Conservation (phyloP, 2,888 invertebrate genomes). For the Ceramica pisi region DNA sequence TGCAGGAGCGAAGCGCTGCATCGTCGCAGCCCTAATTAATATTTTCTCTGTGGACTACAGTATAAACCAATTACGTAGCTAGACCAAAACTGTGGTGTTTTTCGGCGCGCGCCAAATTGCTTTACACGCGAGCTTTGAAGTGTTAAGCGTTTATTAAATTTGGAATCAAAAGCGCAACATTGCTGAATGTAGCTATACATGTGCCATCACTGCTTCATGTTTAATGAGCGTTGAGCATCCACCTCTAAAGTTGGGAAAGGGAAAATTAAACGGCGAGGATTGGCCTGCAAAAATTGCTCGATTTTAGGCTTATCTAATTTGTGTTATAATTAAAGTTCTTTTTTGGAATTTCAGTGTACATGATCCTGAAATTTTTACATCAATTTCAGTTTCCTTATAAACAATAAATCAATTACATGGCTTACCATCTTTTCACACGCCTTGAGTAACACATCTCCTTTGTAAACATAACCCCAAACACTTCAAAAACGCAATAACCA, state of each 20-base stretch:
- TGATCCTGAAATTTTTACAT: not conserved
- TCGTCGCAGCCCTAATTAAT: constrained; percentile 86
- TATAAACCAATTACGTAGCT: constrained; percentile 87
- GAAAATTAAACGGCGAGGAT: constrained; percentile 44
- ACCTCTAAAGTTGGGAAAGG: constrained; percentile 45
- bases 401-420: constrained; percentile 1
- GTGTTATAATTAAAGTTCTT: not conserved
- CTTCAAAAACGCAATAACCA: constrained; percentile 57
- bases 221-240: constrained; percentile 58
- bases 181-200: constrained; percentile 71
- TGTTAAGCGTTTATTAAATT: constrained; percentile 90
- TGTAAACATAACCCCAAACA: constrained; percentile 32
- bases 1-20: constrained; percentile 73
- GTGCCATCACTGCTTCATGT: constrained; percentile 62
- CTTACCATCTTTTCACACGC: not conserved
- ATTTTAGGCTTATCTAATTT: constrained; percentile 1
- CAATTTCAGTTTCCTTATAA: not conserved
- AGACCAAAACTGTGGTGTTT: constrained; percentile 87
- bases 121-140: constrained; percentile 87
- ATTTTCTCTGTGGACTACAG: constrained; percentile 80
- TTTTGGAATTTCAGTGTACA: not conserved
- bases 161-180: constrained; percentile 85
- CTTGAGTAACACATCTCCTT: constrained; percentile 14
- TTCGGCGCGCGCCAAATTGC: constrained; percentile 88
- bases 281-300: constrained; percentile 5